Evolutionary conservation across 2,113 vertebrate species (phyloP).

Genomic region (Tyto alba): DNA sequence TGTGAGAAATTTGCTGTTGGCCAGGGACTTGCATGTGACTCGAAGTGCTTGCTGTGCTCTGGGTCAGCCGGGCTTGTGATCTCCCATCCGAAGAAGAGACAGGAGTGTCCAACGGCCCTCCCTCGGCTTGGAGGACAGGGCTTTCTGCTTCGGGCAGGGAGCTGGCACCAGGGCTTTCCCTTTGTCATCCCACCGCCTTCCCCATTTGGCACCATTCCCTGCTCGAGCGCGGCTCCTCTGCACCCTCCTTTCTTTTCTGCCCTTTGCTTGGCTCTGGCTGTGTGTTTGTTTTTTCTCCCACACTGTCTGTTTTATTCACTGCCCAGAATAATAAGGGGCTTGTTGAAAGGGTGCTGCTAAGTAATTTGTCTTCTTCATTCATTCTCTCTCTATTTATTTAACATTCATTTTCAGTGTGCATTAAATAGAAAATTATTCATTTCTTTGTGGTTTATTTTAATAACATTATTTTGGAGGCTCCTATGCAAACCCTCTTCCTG

Average conservation of each 20-base stretch:
- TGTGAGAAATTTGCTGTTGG: not conserved
- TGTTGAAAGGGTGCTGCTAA: constrained; percentile 38
- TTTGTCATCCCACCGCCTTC: not conserved
- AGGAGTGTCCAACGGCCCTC: not conserved
- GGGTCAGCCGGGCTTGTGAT: not conserved
- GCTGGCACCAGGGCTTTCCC: not conserved
- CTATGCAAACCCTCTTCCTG: not conserved
- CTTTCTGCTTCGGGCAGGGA: not conserved
- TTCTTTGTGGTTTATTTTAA: not conserved
- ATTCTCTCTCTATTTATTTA: not conserved
- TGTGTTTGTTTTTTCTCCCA: constrained; percentile 50
- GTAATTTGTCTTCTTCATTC: constrained; percentile 37
- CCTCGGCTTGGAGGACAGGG: not conserved
- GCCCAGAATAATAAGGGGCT: constrained; percentile 41
- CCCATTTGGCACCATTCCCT: not conserved
- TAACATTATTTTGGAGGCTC: not conserved
- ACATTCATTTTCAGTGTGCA: not conserved
- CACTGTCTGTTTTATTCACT: constrained; percentile 19
- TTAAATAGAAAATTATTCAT: not conserved
- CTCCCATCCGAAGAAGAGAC: not conserved
- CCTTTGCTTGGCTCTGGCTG: not conserved
- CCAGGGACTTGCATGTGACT: not conserved
- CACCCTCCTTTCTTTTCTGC: not conserved
- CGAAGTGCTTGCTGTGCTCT: not conserved
- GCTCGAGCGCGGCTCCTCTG: not conserved